Base-by-base conservation (phyloP, 2,888 invertebrate genomes). In the Tuta absoluta region DNA sequence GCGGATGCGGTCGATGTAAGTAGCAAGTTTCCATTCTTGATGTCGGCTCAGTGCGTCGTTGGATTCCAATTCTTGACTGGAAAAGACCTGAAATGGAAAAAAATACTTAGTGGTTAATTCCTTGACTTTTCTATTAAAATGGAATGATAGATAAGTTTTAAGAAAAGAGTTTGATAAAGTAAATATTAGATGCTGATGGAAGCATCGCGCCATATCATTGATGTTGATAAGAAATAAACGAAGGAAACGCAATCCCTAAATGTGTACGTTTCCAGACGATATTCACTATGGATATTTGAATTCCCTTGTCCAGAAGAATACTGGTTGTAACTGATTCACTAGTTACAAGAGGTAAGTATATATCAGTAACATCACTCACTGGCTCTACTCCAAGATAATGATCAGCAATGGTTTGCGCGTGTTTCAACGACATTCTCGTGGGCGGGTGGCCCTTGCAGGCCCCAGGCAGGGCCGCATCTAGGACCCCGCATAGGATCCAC, bases 331-430 rank as follows among this genome's bases (percentile, higher is more conserved):
- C 10, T 33, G 33, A 33, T 33, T 2, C 48, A 48, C n/a, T 48
- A 12, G n/a, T 45, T 8, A 45, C 12, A 8, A n/a, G 14, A 12
- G 8, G 12, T 11, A 38, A 38, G 12, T 38, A 12, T 12, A 1
- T 10, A 11, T 11, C 38, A 38, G 14, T 14, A 14, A 41, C 14
- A 4, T 3, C 2, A 73, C 89, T 88, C 75, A 93, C 94, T 76
- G 93, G 93, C 70, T 90, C 84, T 69, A 94, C 89, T 74, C 93
- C 93, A 70, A 94, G 87, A 76, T 93, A 93, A 75, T 93, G 92
- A 67, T 93, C 93, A 45, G 93, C 93, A 60, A 94, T 89, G 7
- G 92, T 85, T 79, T 94, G 93, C 48, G 93, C 93, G 72, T 94
- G 93, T 68, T 87, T 84, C 62, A 92, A 65, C 0, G 89, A 84